Evolutionary conservation across 2,113 vertebrate genomes (phyloP).

Genomic region (Ellobius talpinus): DNA sequence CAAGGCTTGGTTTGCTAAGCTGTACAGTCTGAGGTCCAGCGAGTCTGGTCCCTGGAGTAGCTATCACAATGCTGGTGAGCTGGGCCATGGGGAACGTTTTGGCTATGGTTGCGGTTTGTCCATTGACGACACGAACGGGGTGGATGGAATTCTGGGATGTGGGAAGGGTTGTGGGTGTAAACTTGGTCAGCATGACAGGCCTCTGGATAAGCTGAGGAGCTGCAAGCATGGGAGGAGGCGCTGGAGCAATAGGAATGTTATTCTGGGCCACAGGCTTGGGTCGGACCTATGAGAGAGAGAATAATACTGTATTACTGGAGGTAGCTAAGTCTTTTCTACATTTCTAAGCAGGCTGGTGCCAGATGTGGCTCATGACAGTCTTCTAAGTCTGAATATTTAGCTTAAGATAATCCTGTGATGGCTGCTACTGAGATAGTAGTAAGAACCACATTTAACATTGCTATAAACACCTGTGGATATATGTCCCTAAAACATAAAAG

Average conservation of each 20-base stretch:
- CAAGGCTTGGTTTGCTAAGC: constrained; percentile 95
- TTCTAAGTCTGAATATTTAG: background rate
- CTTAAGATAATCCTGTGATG: background rate
- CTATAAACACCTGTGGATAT: background rate
- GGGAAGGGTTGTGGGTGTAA: constrained; percentile 92
- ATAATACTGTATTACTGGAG: constrained; percentile 61
- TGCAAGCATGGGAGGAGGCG: constrained; percentile 98
- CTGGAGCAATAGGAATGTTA: constrained; percentile 97
- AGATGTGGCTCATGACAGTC: background rate
- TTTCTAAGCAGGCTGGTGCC: constrained; percentile 11
- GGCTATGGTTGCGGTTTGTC: constrained; percentile 93
- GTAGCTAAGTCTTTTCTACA: background rate
- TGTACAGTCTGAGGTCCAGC: constrained; percentile 93
- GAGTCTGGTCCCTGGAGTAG: constrained; percentile 90
- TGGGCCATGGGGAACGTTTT: constrained; percentile 93
- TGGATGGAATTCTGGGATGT: constrained; percentile 95
- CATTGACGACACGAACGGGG: constrained; percentile 97
- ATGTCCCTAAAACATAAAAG: constrained; percentile 25
- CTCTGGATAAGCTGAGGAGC: constrained; percentile 97
- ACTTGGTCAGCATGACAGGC: constrained; percentile 97
- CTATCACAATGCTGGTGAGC: constrained; percentile 98
- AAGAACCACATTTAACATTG: background rate
- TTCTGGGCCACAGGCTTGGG: constrained; percentile 94
- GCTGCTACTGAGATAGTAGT: background rate
- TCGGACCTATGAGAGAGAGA: constrained; percentile 90